Conservation (phyloP, 1,140 invertebrate species). For the Lepidostoma basale region DNA sequence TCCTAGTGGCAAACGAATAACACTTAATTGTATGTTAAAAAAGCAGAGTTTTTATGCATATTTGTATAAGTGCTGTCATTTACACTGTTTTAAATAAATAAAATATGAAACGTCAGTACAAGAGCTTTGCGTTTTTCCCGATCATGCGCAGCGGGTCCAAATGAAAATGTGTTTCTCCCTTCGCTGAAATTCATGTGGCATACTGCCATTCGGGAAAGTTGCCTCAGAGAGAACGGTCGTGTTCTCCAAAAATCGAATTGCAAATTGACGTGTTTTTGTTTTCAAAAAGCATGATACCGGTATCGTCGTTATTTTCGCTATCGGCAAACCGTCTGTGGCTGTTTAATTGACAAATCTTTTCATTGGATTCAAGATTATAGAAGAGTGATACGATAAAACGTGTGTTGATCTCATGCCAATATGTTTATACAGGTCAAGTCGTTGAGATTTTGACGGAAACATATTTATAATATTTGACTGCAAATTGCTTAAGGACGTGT, state of each 20-base stretch:
- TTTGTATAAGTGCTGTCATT: no score
- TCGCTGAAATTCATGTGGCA: slow-evolving; percentile 12
- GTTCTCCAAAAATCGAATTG: background rate
- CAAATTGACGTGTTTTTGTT: slow-evolving; percentile 25
- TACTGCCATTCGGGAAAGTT: slow-evolving; percentile 29
- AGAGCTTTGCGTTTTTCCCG: background rate
- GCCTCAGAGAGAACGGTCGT: background rate
- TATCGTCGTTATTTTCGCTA: background rate
- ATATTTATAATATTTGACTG: background rate
- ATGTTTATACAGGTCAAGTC: slow-evolving; percentile 9
- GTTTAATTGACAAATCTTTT: no score
- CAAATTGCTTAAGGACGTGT: no score
- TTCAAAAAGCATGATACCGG: slow-evolving; percentile 9
- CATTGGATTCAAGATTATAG: no score
- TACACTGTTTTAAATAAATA: no score
- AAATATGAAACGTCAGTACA: no score
- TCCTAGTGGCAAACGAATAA: no score
- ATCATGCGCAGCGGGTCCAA: background rate
- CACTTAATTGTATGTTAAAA: no score
- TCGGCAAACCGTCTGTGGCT: no score
- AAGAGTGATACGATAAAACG: no score
- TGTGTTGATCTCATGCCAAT: background rate
- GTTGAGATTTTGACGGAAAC: slow-evolving; percentile 1
- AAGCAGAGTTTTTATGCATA: no score
- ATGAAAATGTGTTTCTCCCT: slow-evolving; percentile 1